These are phyloP conservation scores for Mactromeris polynyma DNA, from an alignment of 2,888 invertebrate species.

Conservation along the genomic window DNA sequence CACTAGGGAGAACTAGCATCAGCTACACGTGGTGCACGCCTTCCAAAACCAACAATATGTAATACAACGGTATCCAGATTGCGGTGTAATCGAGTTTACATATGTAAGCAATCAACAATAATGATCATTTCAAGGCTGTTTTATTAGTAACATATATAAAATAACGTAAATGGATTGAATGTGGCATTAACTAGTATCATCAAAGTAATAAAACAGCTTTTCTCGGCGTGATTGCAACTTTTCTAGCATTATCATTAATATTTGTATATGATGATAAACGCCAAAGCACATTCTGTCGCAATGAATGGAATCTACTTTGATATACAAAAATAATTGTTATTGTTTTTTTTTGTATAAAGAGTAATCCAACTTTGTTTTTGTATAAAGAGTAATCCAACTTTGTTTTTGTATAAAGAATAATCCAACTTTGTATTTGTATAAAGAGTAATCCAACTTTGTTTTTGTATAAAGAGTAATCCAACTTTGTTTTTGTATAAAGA, in stretches of 20 bases:
- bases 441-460: too few species aligned
- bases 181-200: not conserved
- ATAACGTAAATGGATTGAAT: not conserved
- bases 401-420: too few species aligned
- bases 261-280: not conserved
- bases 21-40: not conserved
- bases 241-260: constrained; percentile 1
- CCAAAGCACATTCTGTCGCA: too few species aligned
- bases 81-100: not conserved
- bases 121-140: not conserved
- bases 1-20: not conserved
- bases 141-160: not conserved
- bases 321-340: too few species aligned
- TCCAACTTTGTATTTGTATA: too few species aligned
- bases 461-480: too few species aligned
- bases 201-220: not conserved
- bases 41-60: not conserved
- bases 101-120: not conserved
- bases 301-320: too few species aligned
- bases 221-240: not conserved
- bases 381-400: too few species aligned
- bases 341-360: too few species aligned
- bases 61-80: not conserved
- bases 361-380: too few species aligned
- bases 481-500: too few species aligned